A percentile compares a stretch with the other conserved stretches of the same genome.
These are phyloP conservation scores for Lydus trimaculatus DNA, from an alignment of 2,888 invertebrate genomes.

Conservation along the genomic window DNA sequence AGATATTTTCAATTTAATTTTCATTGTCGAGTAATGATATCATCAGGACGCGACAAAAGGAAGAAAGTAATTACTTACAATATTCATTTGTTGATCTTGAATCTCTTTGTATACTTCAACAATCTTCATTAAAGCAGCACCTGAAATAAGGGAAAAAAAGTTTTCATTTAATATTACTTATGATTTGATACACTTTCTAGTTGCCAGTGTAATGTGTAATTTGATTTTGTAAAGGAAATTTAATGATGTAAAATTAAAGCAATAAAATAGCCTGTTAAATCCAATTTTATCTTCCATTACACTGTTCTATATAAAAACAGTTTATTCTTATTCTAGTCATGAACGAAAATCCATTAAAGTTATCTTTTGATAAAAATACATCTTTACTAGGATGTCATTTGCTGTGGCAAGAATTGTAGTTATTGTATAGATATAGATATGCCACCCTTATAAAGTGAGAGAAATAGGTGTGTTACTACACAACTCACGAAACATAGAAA, in stretches of 20 bases:
- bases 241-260: neutral
- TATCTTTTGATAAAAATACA: neutral
- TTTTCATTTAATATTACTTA: neutral
- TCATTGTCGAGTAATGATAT: too few relatives aligned
- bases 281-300: neutral
- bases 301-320: neutral
- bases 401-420: neutral
- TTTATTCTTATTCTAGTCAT: neutral
- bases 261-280: neutral
- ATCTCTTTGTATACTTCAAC: constrained; percentile 94
- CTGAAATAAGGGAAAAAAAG: constrained; percentile 65
- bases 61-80: constrained; percentile 74
- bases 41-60: too few relatives aligned
- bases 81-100: constrained; percentile 93
- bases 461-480: neutral
- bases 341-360: neutral
- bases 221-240: neutral
- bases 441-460: neutral
- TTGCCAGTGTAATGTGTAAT: neutral
- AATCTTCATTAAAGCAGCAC: constrained; percentile 89
- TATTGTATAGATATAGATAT: neutral
- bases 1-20: neutral
- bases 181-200: neutral
- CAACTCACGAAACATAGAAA: neutral
- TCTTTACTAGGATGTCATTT: neutral